Base-by-base conservation (phyloP, 2,888 invertebrate genomes). In the Thereva unica region DNA sequence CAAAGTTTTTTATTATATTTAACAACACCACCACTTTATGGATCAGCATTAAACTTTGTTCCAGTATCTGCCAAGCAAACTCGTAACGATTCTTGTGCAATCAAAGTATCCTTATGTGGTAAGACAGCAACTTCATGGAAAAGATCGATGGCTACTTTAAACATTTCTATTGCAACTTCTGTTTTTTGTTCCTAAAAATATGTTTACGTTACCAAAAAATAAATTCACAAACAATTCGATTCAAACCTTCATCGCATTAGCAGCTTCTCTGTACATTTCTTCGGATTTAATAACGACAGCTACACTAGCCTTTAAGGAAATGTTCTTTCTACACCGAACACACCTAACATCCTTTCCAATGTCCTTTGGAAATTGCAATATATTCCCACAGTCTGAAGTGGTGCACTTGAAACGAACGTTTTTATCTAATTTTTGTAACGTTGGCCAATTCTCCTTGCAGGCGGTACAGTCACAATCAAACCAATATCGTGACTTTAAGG, bases 371-470 rank as follows among this genome's bases (percentile, higher is more conserved):
- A 82, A 78, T 12, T 80, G 80, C n/a, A 86, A 80, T 41, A 83
- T 70, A 56, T 82, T 76, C 0, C 73, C 72, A 72, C 87, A 87
- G 37, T 81, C 81, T 5, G 77, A 72, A 3, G 82, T 83, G 0
- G 84, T 78, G 72, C 87, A 87, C 75, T 42, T 84, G 1, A 85
- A 74, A 40, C 82, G 76, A 9, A 78, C 75, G 44, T 75, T 81
- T 72, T 77, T 82, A 67, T 83, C 83, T 78, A 90, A 80, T 70
- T 85, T 85, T 67, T 86, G 86, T 54, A 89, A 79, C 0, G 81
- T 78, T 0, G 91, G 89, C 93, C 93, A 93, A 77, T 92, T 85
- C 74, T 90, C 87, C 35, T 76, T 80, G 75, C 93, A 93, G 2
- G 92, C 87, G 56, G 78, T 74, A 75, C 93, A 93, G 49, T 84